These are phyloP conservation scores for Saccopteryx bilineata DNA, from an alignment of 2,113 vertebrate genomes.

Conservation along the genomic window DNA sequence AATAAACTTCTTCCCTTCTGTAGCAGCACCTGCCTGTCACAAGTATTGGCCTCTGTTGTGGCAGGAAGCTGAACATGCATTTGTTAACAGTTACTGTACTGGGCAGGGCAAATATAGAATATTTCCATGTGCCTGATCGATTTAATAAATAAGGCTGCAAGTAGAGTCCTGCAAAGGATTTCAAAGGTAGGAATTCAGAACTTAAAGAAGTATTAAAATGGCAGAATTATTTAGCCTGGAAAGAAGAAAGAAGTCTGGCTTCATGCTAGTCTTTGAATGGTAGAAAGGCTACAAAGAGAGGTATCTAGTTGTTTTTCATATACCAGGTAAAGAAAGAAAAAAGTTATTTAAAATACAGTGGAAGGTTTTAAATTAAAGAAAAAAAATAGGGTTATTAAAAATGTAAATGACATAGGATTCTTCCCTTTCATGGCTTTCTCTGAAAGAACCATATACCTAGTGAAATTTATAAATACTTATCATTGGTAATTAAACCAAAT, in stretches of 20 bases:
- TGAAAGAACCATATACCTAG: not conserved
- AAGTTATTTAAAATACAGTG: conserved; percentile 33
- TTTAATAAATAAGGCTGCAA: not conserved
- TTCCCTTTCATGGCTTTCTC: not conserved
- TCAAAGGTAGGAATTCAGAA: not conserved
- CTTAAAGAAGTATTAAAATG: conserved; percentile 9
- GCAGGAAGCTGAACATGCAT: no score
- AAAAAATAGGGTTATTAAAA: not conserved
- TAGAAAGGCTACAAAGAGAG: not conserved
- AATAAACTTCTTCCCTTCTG: no score
- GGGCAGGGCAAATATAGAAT: not conserved
- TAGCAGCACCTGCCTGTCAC: no score
- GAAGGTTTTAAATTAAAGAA: not conserved
- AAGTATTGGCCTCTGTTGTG: no score
- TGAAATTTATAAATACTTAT: not conserved
- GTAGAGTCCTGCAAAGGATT: conserved; percentile 36
- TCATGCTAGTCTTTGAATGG: conserved; percentile 9
- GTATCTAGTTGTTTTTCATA: conserved; percentile 33
- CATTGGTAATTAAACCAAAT: not conserved
- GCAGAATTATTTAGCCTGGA: conserved; percentile 50
- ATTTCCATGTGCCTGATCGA: not conserved
- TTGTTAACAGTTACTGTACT: not conserved
- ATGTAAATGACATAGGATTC: not conserved
- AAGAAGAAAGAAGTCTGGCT: not conserved
- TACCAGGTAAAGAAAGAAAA: not conserved